Conservation (phyloP, 2,888 invertebrate species). For the Ennomos quercinarius region DNA sequence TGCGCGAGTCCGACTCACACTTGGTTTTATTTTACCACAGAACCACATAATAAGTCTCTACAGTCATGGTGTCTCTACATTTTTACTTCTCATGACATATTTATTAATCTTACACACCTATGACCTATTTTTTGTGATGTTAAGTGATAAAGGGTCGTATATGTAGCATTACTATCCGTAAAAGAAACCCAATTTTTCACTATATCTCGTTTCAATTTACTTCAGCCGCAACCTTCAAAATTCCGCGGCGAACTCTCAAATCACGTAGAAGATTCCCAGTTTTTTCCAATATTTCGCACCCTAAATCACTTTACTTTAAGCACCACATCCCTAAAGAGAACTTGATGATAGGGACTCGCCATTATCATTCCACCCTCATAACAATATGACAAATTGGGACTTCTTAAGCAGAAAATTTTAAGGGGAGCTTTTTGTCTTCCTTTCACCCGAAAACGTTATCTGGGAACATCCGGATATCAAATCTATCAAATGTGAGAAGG, state of each 20-base stretch:
- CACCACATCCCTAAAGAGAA: slow-evolving; percentile 19
- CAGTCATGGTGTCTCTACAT: too few relatives aligned
- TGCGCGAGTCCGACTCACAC: too few relatives aligned
- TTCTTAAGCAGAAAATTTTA: slow-evolving; percentile 32
- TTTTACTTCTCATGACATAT: too few relatives aligned
- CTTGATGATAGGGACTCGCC: slow-evolving; percentile 24
- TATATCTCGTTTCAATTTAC: too few relatives aligned
- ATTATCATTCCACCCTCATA: slow-evolving; percentile 31
- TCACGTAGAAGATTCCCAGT: slow-evolving; percentile 13
- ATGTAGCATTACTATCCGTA: neutral
- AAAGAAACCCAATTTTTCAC: too few relatives aligned
- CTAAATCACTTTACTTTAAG: slow-evolving; percentile 32
- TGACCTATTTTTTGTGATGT: too few relatives aligned
- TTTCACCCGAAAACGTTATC: slow-evolving; percentile 16
- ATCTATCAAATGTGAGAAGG: slow-evolving; percentile 17
- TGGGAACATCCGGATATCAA: neutral
- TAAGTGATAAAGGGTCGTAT: too few relatives aligned
- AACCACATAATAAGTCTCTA: too few relatives aligned
- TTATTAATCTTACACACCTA: too few relatives aligned
- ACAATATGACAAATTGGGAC: slow-evolving; percentile 30
- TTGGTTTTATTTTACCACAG: too few relatives aligned
- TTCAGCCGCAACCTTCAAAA: neutral
- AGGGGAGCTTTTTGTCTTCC: slow-evolving; percentile 25
- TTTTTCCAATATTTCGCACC: slow-evolving; percentile 23
- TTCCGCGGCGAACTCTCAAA: slow-evolving; percentile 4